Base-by-base conservation (phyloP, 1,140 invertebrate species). In the Chironomus striatipennis region DNA sequence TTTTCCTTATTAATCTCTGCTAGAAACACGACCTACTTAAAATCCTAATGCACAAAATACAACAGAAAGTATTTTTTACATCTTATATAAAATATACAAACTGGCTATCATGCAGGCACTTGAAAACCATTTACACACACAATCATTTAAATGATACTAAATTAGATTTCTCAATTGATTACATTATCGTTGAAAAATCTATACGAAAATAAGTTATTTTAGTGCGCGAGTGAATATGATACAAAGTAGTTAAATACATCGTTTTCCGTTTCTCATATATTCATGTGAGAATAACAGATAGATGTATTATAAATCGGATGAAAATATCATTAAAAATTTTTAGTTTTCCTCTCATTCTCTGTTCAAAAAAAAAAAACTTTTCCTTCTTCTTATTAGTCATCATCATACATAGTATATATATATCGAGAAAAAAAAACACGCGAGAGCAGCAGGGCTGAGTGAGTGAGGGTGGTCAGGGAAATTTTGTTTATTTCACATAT, bases 401-500 rank as follows among this genome's bases (percentile, higher is more conserved):
- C 24, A 34, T 34, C 24, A 34, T 34, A 34, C 24, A 34, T 34
- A 34, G 24, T 34, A 34, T 34, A 34, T 34, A 34, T 47, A 47
- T 10, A 10, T 10, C 15, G 15, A 47, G 8, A 15, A 57, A 47
- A 47, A 12, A 15, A 57, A 57, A n/a, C 47, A 57, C 10, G 12
- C 24, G 24, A 34, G 47, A 12, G 8, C 47, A n/a, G 47, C 12
- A 57, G 12, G 47, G 12, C 4, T 57, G 12, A 5, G 47, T n/a
- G 47, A 47, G 43, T 57, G 47, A 57, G 47, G n/a, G 12, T 57
- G 47, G 47, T 57, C 47, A 57, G 47, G 12, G 12, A 57, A 57
- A 57, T 57, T 57, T 57, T 57, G 47, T 57, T 57, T 57, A 57
- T 57, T 57, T 57, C 47, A 57, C 47, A 57, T 57, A 57, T 57